Base-by-base conservation (phyloP, 92 coral and sea anemone genomes). In the Palythoa grandis region DNA sequence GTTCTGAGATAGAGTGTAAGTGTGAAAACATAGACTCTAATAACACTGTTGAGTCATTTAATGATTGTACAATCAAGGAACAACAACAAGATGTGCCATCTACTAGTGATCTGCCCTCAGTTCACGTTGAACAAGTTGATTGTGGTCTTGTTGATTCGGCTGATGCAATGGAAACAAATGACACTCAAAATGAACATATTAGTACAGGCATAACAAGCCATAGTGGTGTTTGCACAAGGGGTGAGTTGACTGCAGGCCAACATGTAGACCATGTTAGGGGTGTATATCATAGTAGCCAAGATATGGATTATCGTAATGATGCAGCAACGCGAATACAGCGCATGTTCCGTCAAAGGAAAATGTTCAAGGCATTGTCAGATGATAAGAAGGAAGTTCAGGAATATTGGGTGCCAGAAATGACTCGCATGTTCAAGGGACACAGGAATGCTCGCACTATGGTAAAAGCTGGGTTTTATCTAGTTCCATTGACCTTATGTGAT, bases 401-500 rank as follows among this genome's bases (percentile, higher is more conserved):
- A 40, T 60, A 86, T 8, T 86, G 96, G 91, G 79, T 91, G 52
- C 98, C 99, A 14, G 91, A 96, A 61, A 95, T 94, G 94, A 93
- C 88, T 13, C 90, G 91, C 60, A 93, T 97, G 43, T 97, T 87
- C 85, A 91, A 88, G 57, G 99, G 99, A 20, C 99, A 97, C 72
- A 90, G 99, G 35, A 97, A 97, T 54, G 98, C 97, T 2, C 95
- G 99, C n/a, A 97, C 99, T 5, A 97, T 97, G 98, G 99, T 97
- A 87, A 86, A 95, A 82, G 12, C 20, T 20, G 11, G 22, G 35
- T 20, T 20, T 16, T 60, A 50, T 15, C 24, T 40, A 16, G 23
- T 22, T 61, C 22, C 20, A 16, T 16, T 24, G 24, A 63, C 1
- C 69, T 23, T 63, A 17, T 56, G 15, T 7, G 29, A 63, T 16